These are phyloP conservation scores for Rhagonycha fulva DNA, from an alignment of 2,888 invertebrate genomes.

Conservation along the genomic window DNA sequence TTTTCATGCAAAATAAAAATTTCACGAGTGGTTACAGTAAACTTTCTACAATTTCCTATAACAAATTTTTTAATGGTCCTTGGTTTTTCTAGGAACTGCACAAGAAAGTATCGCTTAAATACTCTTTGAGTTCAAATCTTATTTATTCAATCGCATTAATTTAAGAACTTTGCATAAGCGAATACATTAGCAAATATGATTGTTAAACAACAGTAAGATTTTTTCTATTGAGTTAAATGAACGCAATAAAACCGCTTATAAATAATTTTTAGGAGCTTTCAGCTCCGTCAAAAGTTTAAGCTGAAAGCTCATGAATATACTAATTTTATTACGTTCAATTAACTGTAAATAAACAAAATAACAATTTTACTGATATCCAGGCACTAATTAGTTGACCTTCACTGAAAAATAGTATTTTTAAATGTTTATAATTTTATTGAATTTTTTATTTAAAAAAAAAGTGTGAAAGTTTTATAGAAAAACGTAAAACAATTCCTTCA, in stretches of 20 bases:
- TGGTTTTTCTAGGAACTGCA: not conserved
- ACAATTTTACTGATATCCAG: too few relatives aligned
- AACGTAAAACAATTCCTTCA: not conserved
- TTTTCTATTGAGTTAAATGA: too few relatives aligned
- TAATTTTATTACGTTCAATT: too few relatives aligned
- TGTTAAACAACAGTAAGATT: not conserved
- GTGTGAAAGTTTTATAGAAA: not conserved
- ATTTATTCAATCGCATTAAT: not conserved
- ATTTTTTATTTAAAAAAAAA: not conserved
- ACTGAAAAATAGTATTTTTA: too few relatives aligned
- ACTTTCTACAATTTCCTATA: not conserved
- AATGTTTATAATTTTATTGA: too few relatives aligned
- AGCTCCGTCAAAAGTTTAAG: too few relatives aligned
- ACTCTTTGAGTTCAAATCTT: not conserved
- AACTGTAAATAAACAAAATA: too few relatives aligned
- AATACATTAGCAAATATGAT: not conserved
- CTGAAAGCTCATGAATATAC: too few relatives aligned
- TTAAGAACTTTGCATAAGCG: not conserved
- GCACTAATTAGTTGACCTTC: too few relatives aligned
- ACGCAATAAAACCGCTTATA: too few relatives aligned
- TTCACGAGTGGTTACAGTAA: not conserved
- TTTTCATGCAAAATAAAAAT: not conserved
- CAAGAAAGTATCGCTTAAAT: not conserved
- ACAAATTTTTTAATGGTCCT: not conserved
- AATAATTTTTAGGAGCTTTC: too few relatives aligned